Evolutionary conservation across 1,140 invertebrate genomes (phyloP), one percentile per base, ranked within the genome.

Genomic region (Papilio machaon): DNA sequence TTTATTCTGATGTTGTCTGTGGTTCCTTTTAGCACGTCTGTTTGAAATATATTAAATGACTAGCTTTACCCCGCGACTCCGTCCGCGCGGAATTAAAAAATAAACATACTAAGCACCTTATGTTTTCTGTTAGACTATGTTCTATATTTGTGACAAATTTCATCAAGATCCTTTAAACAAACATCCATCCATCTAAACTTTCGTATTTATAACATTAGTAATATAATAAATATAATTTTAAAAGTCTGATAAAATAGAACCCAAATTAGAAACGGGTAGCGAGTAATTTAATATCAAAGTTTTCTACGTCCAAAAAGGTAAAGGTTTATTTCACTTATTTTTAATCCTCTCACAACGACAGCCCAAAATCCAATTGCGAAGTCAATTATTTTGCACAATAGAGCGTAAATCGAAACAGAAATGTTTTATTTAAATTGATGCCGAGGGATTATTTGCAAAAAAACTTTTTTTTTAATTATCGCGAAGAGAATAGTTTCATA

Each of bases 351-450:
- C 43, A 46, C 35, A 46, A 76, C 74, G 74, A 76, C 74, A 47
- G 38, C 19, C 43, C 46, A 19, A 46, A 73, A 76, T n/a, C 47
- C 74, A 76, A 76, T 76, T 35, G 17, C 74, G 74, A 47, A 76
- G 43, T 76, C 74, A 76, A 76, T 76, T 76, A 76, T 76, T 76
- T 76, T 52, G 46, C 74, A 76, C 74, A 76, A 76, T 49, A 52
- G 74, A 76, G 74, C 74, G 43, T 47, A 76, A 76, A 76, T 76
- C 74, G 74, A 76, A 46, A 52, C 74, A 30, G n/a, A 76, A 76
- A 76, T 76, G 23, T 76, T 76, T 76, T 76, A 23, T 67, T 67
- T 67, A 70, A 38, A 70, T 70, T 38, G 30, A 70, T 35, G 35
- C 30, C 64, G 13, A 35, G 30, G 64, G 30, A 70, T 70, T 70